These are phyloP conservation scores for Thinocorus orbignyianus DNA, from an alignment of 2,113 vertebrate genomes.

Conservation along the genomic window DNA sequence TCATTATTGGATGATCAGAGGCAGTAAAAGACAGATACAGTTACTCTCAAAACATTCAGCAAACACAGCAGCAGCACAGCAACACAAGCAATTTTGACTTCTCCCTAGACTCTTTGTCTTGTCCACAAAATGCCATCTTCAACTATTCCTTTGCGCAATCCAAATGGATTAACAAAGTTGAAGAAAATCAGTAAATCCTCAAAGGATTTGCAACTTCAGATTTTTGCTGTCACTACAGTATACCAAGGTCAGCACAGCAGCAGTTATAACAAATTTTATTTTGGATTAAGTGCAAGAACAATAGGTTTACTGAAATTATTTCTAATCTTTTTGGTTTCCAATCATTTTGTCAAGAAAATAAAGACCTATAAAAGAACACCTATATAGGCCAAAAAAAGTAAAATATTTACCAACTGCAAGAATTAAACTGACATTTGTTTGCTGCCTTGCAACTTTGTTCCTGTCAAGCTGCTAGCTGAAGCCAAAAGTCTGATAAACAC, in stretches of 20 bases:
- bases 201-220: neutral
- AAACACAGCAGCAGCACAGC: neutral
- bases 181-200: neutral
- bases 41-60: neutral
- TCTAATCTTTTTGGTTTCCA: neutral
- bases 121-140: neutral
- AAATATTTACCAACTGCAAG: slow-evolving; percentile 10
- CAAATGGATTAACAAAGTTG: neutral
- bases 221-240: neutral
- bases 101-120: neutral
- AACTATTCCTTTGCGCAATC: neutral
- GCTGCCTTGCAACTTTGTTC: slow-evolving; percentile 21
- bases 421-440: slow-evolving; percentile 26
- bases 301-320: neutral
- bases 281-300: neutral
- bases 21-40: neutral
- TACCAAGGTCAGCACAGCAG: neutral
- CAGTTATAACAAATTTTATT: neutral
- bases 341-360: neutral
- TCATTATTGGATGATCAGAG: neutral
- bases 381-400: neutral
- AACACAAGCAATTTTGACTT: neutral
- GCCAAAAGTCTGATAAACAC: slow-evolving; percentile 46
- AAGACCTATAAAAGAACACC: neutral
- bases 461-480: slow-evolving; percentile 7